A percentile compares a stretch with the other conserved stretches of the same genome.
Conservation (phyloP, 1,140 invertebrate species). For the Chelonus insularis region DNA sequence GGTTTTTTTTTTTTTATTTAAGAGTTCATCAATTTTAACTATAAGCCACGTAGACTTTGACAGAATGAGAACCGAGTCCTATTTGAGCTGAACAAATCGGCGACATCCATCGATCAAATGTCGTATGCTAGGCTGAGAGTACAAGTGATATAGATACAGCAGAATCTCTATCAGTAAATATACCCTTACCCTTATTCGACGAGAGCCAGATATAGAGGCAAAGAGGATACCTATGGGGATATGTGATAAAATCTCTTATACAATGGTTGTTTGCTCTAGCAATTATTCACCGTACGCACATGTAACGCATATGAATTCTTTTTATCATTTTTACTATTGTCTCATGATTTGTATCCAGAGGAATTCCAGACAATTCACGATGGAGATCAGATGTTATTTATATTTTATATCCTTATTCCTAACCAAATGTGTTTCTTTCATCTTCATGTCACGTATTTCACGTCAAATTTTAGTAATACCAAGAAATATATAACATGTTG, state of each 20-base stretch:
- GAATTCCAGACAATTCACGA: not conserved
- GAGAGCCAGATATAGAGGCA: not conserved
- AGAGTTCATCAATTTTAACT: too few species aligned
- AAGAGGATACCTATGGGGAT: not conserved
- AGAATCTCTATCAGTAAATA: not conserved
- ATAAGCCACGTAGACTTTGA: too few species aligned
- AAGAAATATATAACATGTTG: not conserved
- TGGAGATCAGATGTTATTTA: not conserved
- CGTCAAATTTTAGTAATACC: conserved; percentile 2
- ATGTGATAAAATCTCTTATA: not conserved
- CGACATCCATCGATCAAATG: conserved; percentile 17
- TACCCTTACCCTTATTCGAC: not conserved
- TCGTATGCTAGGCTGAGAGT: conserved; percentile 7
- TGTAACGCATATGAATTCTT: not conserved
- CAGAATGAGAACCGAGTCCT: not conserved
- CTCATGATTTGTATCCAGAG: conserved; percentile 11
- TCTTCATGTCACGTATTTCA: not conserved
- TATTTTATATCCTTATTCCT: not conserved
- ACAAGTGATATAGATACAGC: not conserved
- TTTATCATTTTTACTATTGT: conserved; percentile 1
- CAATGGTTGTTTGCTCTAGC: conserved; percentile 1
- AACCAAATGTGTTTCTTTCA: not conserved
- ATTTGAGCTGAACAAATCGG: conserved; percentile 5
- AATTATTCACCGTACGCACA: conserved; percentile 10
- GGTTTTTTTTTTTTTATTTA: too few species aligned